Base-by-base conservation (phyloP, 2,797 vertebrate species). In the Gallirallus australis region DNA sequence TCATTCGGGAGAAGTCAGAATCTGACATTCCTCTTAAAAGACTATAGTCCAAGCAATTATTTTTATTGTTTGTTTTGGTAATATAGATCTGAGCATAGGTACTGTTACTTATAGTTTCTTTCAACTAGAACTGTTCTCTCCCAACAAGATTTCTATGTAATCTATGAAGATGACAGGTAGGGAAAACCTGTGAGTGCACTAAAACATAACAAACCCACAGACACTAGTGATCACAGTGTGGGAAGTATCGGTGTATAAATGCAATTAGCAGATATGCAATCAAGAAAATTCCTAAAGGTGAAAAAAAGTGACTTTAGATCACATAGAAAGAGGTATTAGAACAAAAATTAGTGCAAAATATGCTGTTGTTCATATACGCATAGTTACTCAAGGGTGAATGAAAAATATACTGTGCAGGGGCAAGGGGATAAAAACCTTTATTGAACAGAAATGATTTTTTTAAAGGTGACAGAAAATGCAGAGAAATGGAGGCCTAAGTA, bases 1-100 rank as follows among this genome's bases (percentile, higher is more conserved):
- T 87, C 96, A 86, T 16, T 82, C 10, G 98, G 96, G 48, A 17
- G 4, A 79, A 75, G 23, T 15, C 15, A 19, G 63, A 89, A 54
- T 56, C 31, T 76, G 40, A 52, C 33, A 1, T 24, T 19, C n/a
- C 35, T 3, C 31, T 69, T 65, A 14, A 68, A 52, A 89, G 19
- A 54, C 11, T 20, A 15, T 0, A 4, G 13, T 31, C n/a, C 24
- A 37, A 31, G 15, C 7, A 10, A 53, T 15, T 33, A 11, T 52
- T 52, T 64, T 27, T 39, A 19, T n/a, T 69, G 17, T n/a, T 47
- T 47, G 6, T 30, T 82, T 78, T 37, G 6, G 15, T 72, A 37
- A 6, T 28, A 48, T 1, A 33, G 23, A 28, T 56, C 6, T 47
- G 25, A 53, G 18, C 15, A 25, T 28, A 42, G 1, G 3, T 15